Percentiles rank a stretch among this genome's conserved stretches.
These are phyloP conservation scores for Planococcus citri DNA, from an alignment of 1,140 invertebrate genomes.

Conservation along the genomic window DNA sequence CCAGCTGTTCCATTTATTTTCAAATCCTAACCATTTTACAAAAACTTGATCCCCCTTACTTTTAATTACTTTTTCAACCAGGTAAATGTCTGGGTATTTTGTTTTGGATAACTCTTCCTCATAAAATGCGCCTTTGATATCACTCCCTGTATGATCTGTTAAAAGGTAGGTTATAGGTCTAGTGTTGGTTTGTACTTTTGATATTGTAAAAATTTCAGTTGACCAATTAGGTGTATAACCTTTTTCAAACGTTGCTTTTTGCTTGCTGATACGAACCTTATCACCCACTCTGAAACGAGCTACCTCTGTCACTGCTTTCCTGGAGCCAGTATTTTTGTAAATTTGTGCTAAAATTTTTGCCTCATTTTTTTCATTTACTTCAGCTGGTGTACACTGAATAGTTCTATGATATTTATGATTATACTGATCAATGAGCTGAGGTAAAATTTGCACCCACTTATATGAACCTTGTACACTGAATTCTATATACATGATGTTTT, in stretches of 20 bases:
- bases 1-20: slow-evolving; percentile 1
- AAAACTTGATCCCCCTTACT: slow-evolving; percentile 21
- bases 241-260: slow-evolving; percentile 23
- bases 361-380: no score
- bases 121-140: slow-evolving; percentile 22
- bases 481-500: slow-evolving; percentile 33
- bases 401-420: slow-evolving; percentile 36
- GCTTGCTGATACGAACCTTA: slow-evolving; percentile 23
- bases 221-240: slow-evolving; percentile 23
- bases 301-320: background rate
- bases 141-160: background rate
- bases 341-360: no score
- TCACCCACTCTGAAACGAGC: slow-evolving; percentile 21
- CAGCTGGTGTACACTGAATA: slow-evolving; percentile 33
- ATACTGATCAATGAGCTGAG: slow-evolving; percentile 33
- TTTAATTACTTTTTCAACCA: slow-evolving; percentile 33
- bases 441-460: slow-evolving; percentile 34
- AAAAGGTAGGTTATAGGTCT: slow-evolving; percentile 19
- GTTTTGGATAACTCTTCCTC: slow-evolving; percentile 18
- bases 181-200: background rate
- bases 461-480: slow-evolving; percentile 35
- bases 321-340: no score
- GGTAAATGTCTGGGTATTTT: slow-evolving; percentile 35
- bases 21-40: slow-evolving; percentile 26
- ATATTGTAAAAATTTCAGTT: slow-evolving; percentile 22